Evolutionary conservation across 2,113 vertebrate species (phyloP).

Genomic region (Lepus timidus): DNA sequence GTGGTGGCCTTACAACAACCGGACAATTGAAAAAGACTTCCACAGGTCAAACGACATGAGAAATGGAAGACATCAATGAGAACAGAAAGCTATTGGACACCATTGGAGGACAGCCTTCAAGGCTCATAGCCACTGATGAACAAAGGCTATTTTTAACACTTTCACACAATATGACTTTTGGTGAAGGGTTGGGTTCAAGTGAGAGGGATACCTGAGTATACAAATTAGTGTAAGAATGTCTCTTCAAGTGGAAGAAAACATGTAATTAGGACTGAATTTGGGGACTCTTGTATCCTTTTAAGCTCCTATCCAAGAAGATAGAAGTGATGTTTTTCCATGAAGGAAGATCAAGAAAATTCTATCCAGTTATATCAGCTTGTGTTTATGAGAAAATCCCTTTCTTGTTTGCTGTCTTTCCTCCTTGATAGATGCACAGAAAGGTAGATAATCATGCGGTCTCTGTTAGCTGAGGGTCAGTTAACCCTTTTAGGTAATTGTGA

Average conservation of each 20-base stretch:
- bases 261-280: neutral
- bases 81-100: neutral
- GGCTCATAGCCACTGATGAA: too few relatives aligned
- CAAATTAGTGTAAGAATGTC: neutral
- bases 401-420: neutral
- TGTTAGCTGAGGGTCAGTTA: neutral
- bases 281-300: neutral
- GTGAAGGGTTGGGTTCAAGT: neutral
- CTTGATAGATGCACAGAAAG: neutral
- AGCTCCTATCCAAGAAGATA: neutral
- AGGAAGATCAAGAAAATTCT: neutral
- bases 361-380: neutral
- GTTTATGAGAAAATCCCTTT: neutral
- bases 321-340: neutral
- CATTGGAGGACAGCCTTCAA: accelerated
- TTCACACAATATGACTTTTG: neutral
- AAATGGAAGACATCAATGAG: neutral
- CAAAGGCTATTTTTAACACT: neutral
- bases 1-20: too few relatives aligned
- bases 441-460: neutral
- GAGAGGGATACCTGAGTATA: neutral
- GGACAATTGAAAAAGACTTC: neutral
- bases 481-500: neutral
- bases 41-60: neutral
- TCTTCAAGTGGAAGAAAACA: neutral